Percentiles rank a stretch among this genome's conserved stretches.
Evolutionary conservation across 2,888 invertebrate genomes (phyloP).

Genomic region (Griposia aprilina): DNA sequence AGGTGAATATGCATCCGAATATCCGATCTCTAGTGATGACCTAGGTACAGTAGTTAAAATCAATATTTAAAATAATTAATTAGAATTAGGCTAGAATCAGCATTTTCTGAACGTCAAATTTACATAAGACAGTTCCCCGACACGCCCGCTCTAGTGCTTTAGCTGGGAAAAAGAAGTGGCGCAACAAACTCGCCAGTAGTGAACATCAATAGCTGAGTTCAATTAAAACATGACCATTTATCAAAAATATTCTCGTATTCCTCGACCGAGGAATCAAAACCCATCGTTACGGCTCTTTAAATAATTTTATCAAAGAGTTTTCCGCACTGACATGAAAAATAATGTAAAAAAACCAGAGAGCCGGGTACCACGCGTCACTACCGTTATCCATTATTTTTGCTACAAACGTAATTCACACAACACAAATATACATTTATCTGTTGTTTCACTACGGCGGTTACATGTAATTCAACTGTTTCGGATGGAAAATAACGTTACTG

Average conservation of each 20-base stretch:
- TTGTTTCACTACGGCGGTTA: constrained; percentile 6
- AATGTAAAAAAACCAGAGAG: not conserved
- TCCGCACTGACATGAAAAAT: constrained; percentile 9
- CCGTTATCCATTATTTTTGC: constrained; percentile 17
- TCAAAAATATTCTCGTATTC: not conserved
- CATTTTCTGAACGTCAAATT: too few species aligned
- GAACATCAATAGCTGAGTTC: not conserved
- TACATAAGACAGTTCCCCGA: too few species aligned
- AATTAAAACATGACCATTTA: not conserved
- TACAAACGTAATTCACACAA: constrained; percentile 3
- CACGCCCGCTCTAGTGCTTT: too few species aligned
- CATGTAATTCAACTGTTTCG: not conserved
- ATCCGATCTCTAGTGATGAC: too few species aligned
- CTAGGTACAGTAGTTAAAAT: too few species aligned
- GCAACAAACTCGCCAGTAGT: too few species aligned
- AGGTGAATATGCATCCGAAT: too few species aligned
- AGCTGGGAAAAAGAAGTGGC: too few species aligned
- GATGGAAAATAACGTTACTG: not conserved
- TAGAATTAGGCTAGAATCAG: too few species aligned
- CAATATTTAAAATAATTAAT: too few species aligned
- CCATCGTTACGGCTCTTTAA: constrained; percentile 5
- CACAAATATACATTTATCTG: constrained; percentile 1
- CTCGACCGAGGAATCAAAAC: not conserved
- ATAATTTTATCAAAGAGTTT: constrained; percentile 22
- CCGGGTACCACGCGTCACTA: not conserved